Conservation (phyloP, 2,797 vertebrate genomes). For the Halcyon leucocephala region DNA sequence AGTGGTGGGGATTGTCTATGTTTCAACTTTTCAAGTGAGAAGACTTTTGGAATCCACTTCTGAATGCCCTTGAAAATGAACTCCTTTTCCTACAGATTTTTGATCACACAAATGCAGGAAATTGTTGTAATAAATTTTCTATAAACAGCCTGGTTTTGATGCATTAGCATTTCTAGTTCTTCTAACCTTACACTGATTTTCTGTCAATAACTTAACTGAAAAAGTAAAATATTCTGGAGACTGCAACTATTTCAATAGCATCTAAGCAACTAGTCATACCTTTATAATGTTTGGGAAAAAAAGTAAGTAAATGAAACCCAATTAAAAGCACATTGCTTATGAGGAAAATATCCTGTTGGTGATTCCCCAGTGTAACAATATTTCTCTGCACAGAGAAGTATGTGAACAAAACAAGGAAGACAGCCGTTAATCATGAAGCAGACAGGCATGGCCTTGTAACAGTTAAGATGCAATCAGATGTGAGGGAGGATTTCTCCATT, state of each 20-base stretch:
- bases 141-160: not conserved
- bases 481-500: slow-evolving; percentile 3
- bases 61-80: not conserved
- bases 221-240: not conserved
- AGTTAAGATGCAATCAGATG: not conserved
- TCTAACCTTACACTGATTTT: not conserved
- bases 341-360: not conserved
- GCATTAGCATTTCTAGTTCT: not conserved
- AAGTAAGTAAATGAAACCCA: not conserved
- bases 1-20: not conserved
- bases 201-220: not conserved
- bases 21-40: not conserved
- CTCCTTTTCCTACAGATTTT: not conserved
- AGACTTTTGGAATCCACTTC: not conserved
- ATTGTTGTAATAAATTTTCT: not conserved
- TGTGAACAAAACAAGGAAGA: slow-evolving; percentile 44
- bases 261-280: not conserved
- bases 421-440: slow-evolving; percentile 15
- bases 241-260: not conserved
- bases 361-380: not conserved
- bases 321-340: not conserved
- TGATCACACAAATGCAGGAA: slow-evolving; percentile 33
- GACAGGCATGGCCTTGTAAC: not conserved
- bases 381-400: not conserved
- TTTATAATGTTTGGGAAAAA: not conserved